Evolutionary conservation across 2,113 vertebrate genomes (phyloP).

Genomic region (Perca flavescens): DNA sequence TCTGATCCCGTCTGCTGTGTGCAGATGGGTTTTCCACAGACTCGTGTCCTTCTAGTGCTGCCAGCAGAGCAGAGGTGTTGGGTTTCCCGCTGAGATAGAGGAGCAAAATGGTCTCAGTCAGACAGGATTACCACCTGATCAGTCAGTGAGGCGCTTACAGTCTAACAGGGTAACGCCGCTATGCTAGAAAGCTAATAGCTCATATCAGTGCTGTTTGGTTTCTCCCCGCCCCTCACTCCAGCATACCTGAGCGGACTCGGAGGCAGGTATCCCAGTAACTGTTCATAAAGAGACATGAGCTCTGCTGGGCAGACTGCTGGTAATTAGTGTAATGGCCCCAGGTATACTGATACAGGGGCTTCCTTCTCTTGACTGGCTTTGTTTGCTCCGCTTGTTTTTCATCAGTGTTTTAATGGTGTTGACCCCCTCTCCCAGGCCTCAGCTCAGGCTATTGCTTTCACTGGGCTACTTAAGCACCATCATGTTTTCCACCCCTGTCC

Average conservation of each 20-base stretch:
- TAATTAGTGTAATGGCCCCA: constrained; percentile 74
- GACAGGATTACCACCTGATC: constrained; percentile 44
- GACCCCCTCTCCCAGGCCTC: constrained; percentile 29
- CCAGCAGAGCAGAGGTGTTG: constrained; percentile 31
- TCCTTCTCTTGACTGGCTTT: constrained; percentile 55
- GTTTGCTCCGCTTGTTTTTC: constrained; percentile 79
- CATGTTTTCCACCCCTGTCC: constrained; percentile 37
- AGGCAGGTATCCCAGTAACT: constrained; percentile 69
- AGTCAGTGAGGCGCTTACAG: constrained; percentile 1
- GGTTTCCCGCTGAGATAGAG: constrained; percentile 35
- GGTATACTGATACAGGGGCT: constrained; percentile 73
- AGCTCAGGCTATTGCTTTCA: constrained; percentile 62
- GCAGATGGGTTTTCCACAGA: constrained; percentile 33
- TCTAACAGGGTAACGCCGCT: constrained; percentile 39
- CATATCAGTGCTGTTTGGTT: constrained; percentile 39
- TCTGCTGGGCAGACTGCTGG: constrained; percentile 21
- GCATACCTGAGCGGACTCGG: constrained; percentile 22
- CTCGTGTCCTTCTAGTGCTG: constrained; percentile 6
- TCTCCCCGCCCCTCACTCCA: constrained; percentile 5
- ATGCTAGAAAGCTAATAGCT: constrained; percentile 41
- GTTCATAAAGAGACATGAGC: constrained; percentile 40
- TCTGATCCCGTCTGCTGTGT: constrained; percentile 1
- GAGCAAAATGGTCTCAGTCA: constrained; percentile 32
- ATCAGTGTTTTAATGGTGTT: constrained; percentile 61
- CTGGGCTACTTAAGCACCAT: constrained; percentile 22